phyloP scores from a whole-genome alignment of 2,888 invertebrate species.

The Philonicus albiceps region DNA sequence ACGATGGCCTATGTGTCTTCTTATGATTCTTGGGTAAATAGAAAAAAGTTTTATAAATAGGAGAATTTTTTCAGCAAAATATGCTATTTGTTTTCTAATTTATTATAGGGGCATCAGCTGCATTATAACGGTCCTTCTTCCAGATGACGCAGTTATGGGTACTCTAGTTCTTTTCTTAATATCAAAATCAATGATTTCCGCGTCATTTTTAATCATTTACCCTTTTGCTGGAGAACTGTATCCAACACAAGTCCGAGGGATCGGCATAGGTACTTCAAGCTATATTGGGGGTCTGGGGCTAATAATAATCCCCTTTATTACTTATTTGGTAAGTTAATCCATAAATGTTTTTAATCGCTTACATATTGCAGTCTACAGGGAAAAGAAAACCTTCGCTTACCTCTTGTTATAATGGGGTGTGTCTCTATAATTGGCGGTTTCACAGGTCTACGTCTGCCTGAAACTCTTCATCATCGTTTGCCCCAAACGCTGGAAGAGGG shows the following conservation, averaged over 20 bases:
- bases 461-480: constrained; percentile 82
- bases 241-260: constrained; percentile 86
- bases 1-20: constrained; percentile 85
- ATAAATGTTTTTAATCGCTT: background rate
- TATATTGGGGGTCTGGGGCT: constrained; percentile 89
- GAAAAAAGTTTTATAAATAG: background rate
- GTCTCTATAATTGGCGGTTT: constrained; percentile 84
- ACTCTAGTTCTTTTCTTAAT: constrained; percentile 80
- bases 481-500: constrained; percentile 90
- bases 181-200: constrained; percentile 89
- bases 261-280: constrained; percentile 90
- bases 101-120: constrained; percentile 80
- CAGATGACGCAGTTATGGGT: constrained; percentile 76
- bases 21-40: constrained; percentile 82
- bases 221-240: constrained; percentile 92
- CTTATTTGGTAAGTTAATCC: constrained; percentile 76
- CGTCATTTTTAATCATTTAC: constrained; percentile 90
- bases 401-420: constrained; percentile 83
- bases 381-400: constrained; percentile 81
- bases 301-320: constrained; percentile 89
- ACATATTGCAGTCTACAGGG: constrained; percentile 68
- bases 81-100: background rate
- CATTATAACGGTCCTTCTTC: constrained; percentile 83
- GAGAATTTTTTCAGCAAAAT: too few species aligned
- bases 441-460: constrained; percentile 81